Evolutionary conservation across 2,888 invertebrate genomes (phyloP).

Genomic region (Lasioglossum marginatum): DNA sequence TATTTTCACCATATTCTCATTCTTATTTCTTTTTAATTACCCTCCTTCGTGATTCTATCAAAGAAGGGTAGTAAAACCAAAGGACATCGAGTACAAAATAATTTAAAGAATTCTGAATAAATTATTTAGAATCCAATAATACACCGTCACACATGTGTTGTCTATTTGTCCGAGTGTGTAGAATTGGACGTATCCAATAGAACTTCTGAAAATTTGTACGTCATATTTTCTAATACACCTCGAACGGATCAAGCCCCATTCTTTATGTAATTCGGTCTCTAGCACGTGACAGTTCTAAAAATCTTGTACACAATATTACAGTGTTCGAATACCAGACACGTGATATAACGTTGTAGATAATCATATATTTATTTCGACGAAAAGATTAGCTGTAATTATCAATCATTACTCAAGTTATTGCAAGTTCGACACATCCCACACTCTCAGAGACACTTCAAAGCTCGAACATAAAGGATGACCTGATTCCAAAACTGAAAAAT

Average conservation of each 20-base stretch:
- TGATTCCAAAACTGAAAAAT: conserved; percentile 33
- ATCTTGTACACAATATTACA: conserved; percentile 15
- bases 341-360: not conserved
- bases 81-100: too few relatives aligned
- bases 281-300: not conserved
- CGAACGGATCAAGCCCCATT: not conserved
- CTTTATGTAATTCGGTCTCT: not conserved
- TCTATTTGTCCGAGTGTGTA: not conserved
- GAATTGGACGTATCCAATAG: not conserved
- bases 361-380: not conserved
- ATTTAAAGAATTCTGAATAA: not conserved
- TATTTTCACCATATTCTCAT: not conserved
- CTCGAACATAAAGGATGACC: conserved; percentile 43
- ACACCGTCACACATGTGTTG: not conserved
- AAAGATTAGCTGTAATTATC: not conserved
- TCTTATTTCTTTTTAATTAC: too few relatives aligned
- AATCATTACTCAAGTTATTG: conserved; percentile 13
- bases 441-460: conserved; percentile 45
- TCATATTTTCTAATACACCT: not conserved
- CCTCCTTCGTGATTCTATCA: too few relatives aligned
- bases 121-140: not conserved
- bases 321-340: not conserved
- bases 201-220: not conserved
- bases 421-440: conserved; percentile 46
- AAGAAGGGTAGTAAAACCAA: too few relatives aligned